phyloP scores from a whole-genome alignment of 1,140 invertebrate species.

The Drosophila nannoptera region DNA sequence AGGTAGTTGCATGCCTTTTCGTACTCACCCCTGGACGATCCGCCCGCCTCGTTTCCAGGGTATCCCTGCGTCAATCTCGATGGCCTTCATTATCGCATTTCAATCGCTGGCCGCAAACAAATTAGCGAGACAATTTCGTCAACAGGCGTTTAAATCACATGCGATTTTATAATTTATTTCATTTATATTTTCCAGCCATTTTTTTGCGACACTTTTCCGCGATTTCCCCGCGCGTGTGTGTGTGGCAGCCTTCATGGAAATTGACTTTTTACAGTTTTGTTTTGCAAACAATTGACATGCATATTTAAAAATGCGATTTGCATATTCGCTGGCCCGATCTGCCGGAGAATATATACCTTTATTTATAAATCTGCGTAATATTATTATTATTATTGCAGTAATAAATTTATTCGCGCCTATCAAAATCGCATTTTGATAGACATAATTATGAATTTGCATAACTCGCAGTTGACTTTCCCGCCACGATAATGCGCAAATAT shows the following conservation, averaged over 20 bases:
- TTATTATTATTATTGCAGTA: slow-evolving; percentile 5
- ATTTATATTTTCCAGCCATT: slow-evolving; percentile 18
- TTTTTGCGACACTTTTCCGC: slow-evolving; percentile 9
- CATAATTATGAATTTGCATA: slow-evolving; percentile 37
- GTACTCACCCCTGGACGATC: too few species aligned
- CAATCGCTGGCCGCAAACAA: slow-evolving; percentile 35
- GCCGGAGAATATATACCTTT: not conserved
- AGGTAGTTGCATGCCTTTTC: too few species aligned
- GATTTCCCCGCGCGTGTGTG: not conserved
- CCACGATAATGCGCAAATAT: slow-evolving; percentile 19
- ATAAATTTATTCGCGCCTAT: slow-evolving; percentile 11
- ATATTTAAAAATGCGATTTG: slow-evolving; percentile 51
- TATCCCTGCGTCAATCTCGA: not conserved
- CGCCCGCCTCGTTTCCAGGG: too few species aligned
- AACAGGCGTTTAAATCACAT: slow-evolving; percentile 63
- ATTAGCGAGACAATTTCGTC: slow-evolving; percentile 64
- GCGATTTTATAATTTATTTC: slow-evolving; percentile 44
- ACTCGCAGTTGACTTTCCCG: slow-evolving; percentile 40
- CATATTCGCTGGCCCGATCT: slow-evolving; percentile 26
- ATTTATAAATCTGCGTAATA: too few species aligned
- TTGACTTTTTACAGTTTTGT: slow-evolving; percentile 51
- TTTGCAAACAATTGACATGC: slow-evolving; percentile 33
- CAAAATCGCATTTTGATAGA: slow-evolving; percentile 16
- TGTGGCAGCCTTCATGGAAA: slow-evolving; percentile 31
- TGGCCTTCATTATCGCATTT: slow-evolving; percentile 5